Percentiles rank a stretch among this genome's conserved stretches.
Evolutionary conservation across 2,797 vertebrate genomes (phyloP).

Genomic region (Phataginus tricuspis): DNA sequence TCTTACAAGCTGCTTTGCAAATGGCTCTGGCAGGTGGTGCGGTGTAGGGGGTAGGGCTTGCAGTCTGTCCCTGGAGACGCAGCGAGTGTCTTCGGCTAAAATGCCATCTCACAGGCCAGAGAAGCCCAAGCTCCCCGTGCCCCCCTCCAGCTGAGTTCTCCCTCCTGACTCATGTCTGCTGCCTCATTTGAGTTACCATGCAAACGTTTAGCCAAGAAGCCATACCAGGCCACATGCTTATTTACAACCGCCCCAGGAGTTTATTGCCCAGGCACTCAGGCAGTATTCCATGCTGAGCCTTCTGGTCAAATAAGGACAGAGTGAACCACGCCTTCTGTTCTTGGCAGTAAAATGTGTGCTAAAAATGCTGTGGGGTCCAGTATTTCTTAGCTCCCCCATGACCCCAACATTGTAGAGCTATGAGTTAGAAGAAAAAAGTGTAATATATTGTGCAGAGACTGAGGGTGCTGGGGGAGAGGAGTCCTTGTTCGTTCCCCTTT

Average conservation of each 20-base stretch:
- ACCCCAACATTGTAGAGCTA: background rate
- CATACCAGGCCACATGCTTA: conserved; percentile 20
- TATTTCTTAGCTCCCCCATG: background rate
- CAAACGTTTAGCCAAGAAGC: conserved; percentile 69
- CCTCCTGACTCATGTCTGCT: conserved; percentile 68
- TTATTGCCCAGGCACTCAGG: background rate
- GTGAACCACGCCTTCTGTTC: conserved; percentile 67
- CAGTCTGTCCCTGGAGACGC: conserved; percentile 60
- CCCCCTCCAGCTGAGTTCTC: conserved; percentile 31
- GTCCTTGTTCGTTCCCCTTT: background rate
- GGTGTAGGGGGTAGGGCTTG: background rate
- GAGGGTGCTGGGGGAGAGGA: background rate
- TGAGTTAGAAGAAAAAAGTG: background rate
- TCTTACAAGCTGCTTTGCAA: conserved; percentile 60
- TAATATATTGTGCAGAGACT: background rate
- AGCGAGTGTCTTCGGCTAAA: background rate
- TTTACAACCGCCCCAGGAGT: conserved; percentile 39
- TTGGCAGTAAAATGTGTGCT: background rate
- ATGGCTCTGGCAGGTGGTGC: conserved; percentile 68
- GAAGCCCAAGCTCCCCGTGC: background rate
- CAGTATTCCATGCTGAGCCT: conserved; percentile 39
- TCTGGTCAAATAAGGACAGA: conserved; percentile 80
- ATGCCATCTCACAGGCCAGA: background rate
- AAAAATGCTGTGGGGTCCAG: background rate
- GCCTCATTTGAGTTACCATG: conserved; percentile 74